Evolutionary conservation across 2,113 vertebrate species (phyloP), one percentile per base, ranked within the genome.

Genomic region (Istiophorus platypterus): DNA sequence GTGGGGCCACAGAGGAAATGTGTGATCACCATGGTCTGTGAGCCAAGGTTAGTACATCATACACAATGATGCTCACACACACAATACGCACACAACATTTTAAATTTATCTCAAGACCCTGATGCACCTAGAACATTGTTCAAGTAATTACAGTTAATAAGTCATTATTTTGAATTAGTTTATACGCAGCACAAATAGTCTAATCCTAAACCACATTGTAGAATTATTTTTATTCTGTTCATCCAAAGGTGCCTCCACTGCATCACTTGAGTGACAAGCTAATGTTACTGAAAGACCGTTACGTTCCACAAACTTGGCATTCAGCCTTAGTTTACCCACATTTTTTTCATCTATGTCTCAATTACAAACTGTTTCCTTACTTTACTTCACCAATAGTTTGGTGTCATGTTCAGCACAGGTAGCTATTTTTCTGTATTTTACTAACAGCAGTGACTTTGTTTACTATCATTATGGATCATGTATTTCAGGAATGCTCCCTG

Each of bases 1-100:
- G 96, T 99, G 76, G 95, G 95, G 45, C 96, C 96, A 4, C 98
- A 99, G 93, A 94, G 95, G 88, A 97, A 97, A 64, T 99, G 98
- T 56, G 88, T 96, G 79, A 90, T 99, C 0, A 94, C 96, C 51
- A 92, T 99, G 93, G 94, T 98, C 58, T 89, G 76, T 0, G 97
- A 99, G 79, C 96, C 97, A 3, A 97, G 92, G 98, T 99, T 90
- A 85, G 93, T 92, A 63, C 39, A 22, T 26, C 15, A 11, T 45
- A 52, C 47, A 10, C 26, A n/a, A 26, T 13, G n/a, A 42, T 54
- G 26, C 49, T 49, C 26, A 39, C 63, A 57, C 78, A 24, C 56
- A 34, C 31, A 34, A 47, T 34, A 11, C 26, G 58, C 26, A 39
- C 59, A 47, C 11, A 42, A 13, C 49, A 52, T 13, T 20, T 9